Evolutionary conservation across 2,113 vertebrate genomes (phyloP).

Genomic region (Sylvilagus bachmani): DNA sequence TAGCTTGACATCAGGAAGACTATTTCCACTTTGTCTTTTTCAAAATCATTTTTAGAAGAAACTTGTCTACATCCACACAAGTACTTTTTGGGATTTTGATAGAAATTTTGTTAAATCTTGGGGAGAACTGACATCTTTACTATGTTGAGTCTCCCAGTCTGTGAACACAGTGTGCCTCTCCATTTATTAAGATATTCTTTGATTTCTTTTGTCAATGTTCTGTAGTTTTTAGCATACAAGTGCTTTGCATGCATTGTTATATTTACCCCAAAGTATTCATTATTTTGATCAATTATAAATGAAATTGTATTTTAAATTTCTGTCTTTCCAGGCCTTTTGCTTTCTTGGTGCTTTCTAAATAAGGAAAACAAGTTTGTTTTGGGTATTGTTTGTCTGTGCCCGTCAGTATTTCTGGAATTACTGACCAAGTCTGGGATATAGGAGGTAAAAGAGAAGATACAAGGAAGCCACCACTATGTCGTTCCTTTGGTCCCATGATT

Average conservation of each 20-base stretch:
- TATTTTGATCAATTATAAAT: background rate
- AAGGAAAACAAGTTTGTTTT: background rate
- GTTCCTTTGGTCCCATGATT: background rate
- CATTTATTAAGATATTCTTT: background rate
- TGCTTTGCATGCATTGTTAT: background rate
- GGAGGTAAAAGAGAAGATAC: background rate
- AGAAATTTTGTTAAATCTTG: background rate
- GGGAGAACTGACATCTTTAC: background rate
- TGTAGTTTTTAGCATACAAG: background rate
- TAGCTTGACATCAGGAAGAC: background rate
- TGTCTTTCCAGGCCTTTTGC: background rate
- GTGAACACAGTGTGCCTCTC: background rate
- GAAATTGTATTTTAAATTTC: background rate
- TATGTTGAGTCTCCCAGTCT: background rate
- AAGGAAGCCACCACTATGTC: background rate
- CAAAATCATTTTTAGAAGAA: background rate
- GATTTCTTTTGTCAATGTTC: background rate
- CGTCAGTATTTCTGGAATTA: background rate
- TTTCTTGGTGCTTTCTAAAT: background rate
- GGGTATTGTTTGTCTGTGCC: background rate
- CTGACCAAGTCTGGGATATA: background rate
- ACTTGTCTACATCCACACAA: background rate
- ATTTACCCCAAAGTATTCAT: background rate
- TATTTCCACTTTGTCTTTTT: background rate
- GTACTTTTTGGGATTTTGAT: background rate